Conservation (phyloP, 2,797 vertebrate genomes). For the Scolopax rusticola region DNA sequence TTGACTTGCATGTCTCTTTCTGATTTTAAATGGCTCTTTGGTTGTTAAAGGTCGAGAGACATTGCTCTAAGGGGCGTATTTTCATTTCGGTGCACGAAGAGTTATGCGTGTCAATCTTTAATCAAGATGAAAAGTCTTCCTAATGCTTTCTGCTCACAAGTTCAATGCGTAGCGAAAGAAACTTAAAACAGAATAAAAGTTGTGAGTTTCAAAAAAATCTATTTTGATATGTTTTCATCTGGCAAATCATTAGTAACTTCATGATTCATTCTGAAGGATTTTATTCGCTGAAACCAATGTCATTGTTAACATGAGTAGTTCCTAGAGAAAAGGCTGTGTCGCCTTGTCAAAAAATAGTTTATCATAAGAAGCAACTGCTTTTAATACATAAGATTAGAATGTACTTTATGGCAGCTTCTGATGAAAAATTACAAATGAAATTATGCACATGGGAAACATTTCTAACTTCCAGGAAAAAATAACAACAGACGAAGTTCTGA, state of each 20-base stretch:
- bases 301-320: constrained; percentile 40
- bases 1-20: constrained; percentile 23
- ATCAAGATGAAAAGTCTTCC: constrained; percentile 50
- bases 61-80: constrained; percentile 32
- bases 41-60: constrained; percentile 39
- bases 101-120: constrained; percentile 56
- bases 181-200: constrained; percentile 27
- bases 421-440: constrained; percentile 37
- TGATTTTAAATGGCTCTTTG: constrained; percentile 31
- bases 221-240: constrained; percentile 28
- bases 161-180: neutral
- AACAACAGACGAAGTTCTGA: constrained; percentile 3
- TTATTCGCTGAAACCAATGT: constrained; percentile 20
- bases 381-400: constrained; percentile 61
- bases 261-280: constrained; percentile 40
- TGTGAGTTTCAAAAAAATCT: neutral
- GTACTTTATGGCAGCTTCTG: constrained; percentile 43
- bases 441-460: neutral
- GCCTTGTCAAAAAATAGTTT: constrained; percentile 14
- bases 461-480: neutral
- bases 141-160: constrained; percentile 30
- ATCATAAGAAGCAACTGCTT: constrained; percentile 31
- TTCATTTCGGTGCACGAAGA: neutral
- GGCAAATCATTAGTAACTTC: constrained; percentile 40
- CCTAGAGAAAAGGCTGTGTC: neutral